A percentile compares a stretch with the other conserved stretches of the same genome.
These are phyloP conservation scores for Scaptomyza parva DNA, from an alignment of 2,888 invertebrate species.

Conservation along the genomic window DNA sequence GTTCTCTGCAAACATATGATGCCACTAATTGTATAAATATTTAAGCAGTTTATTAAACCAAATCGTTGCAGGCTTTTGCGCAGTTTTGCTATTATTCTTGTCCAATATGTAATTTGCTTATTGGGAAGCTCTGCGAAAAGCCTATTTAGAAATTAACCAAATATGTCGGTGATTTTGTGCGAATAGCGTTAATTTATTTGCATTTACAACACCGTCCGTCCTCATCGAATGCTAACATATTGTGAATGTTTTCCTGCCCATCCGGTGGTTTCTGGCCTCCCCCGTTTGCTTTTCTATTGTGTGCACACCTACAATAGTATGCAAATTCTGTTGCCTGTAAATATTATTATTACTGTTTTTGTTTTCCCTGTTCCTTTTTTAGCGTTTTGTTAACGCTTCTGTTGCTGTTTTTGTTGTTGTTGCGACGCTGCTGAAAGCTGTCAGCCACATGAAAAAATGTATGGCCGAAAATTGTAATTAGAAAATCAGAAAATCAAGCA, in stretches of 20 bases:
- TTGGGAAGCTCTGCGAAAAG: constrained; percentile 24
- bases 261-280: not conserved
- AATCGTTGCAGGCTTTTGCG: constrained; percentile 45
- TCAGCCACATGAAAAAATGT: constrained; percentile 59
- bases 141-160: constrained; percentile 69
- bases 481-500: constrained; percentile 47
- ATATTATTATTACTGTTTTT: constrained; percentile 41
- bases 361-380: not conserved
- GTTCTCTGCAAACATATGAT: not conserved
- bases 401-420: constrained; percentile 12
- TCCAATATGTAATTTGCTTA: constrained; percentile 63
- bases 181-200: constrained; percentile 72
- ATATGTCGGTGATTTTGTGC: constrained; percentile 60
- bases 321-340: constrained; percentile 47
- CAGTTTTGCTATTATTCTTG: constrained; percentile 7
- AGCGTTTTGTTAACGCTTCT: not conserved
- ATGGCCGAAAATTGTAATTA: constrained; percentile 67
- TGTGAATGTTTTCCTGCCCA: constrained; percentile 17
- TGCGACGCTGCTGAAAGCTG: constrained; percentile 48
- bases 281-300: not conserved
- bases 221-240: constrained; percentile 38
- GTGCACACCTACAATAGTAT: constrained; percentile 33
- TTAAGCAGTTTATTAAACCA: constrained; percentile 66
- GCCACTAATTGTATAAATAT: constrained; percentile 49
- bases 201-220: constrained; percentile 40